Base-by-base conservation (phyloP, 2,113 vertebrate species). In the Pithys albifrons region DNA sequence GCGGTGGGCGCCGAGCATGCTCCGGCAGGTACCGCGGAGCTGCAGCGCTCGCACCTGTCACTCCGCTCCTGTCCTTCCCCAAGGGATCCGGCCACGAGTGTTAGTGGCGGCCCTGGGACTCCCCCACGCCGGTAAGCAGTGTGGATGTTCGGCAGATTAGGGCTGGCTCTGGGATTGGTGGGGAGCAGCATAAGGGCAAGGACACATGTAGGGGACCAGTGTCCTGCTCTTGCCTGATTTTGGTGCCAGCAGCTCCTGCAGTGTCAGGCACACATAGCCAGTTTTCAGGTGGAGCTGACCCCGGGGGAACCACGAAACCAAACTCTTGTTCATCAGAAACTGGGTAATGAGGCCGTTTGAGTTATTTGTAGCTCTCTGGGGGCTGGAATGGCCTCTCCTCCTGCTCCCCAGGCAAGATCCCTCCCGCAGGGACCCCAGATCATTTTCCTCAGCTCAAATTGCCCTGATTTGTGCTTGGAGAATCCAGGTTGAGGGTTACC, bases 331-430 rank as follows among this genome's bases (percentile, higher is more conserved):
- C 86, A 39, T n/a, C 80, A 78, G 77, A 89, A 96, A 82, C 7
- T 72, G 81, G 95, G 95, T 97, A 97, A 96, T 37, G 94, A 95
- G 95, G 95, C 62, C 86, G 19, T 55, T 62, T 5, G 93, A 91
- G 96, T 96, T 96, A 97, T 97, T 96, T 96, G 94, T n/a, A 54
- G 95, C 89, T 89, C 84, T 80, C 29, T 28, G 58, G 27, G 89
- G 81, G 93, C 74, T 58, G 87, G 14, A 18, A 10, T 93, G 94
- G 87, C 91, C 89, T 95, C 74, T 89, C n/a, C 85, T 83, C 3
- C 79, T 1, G 2, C 91, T 93, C 89, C 89, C 89, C 39, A 72
- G 84, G 91, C 84, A 57, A 43, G 35, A 66, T 73, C 73, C 31
- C 87, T 79, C 91, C 94, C 52, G 7, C 66, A 35, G 91, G 87